phyloP scores from a whole-genome alignment of 2,113 vertebrate species.

The Sarotherodon lohbergeri region DNA sequence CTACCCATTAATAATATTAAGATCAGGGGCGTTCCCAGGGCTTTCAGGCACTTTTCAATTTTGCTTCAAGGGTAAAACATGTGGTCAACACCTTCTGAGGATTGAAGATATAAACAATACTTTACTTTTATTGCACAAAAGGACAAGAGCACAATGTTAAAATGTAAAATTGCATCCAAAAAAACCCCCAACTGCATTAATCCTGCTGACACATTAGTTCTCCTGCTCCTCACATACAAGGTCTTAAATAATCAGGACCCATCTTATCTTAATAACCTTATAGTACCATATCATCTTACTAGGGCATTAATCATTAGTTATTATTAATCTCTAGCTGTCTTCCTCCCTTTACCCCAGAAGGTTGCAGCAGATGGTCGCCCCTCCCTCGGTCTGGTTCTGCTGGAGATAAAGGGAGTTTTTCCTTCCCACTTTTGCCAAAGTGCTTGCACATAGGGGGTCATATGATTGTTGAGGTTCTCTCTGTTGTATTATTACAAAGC shows the following conservation, averaged over 20 bases:
- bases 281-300: neutral
- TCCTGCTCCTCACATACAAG: neutral
- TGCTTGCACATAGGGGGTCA: neutral
- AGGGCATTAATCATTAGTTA: neutral
- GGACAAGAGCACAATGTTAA: neutral
- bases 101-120: neutral
- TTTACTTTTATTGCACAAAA: neutral
- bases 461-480: too few species aligned
- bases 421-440: neutral
- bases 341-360: neutral
- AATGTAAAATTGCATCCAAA: neutral
- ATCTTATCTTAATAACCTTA: neutral
- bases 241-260: neutral
- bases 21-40: neutral
- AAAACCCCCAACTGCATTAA: fast-evolving
- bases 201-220: neutral
- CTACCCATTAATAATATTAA: neutral
- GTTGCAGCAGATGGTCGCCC: neutral
- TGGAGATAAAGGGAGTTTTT: neutral
- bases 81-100: neutral
- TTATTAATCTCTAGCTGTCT: neutral
- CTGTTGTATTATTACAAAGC: too few species aligned
- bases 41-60: neutral
- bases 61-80: neutral
- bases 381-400: neutral